A percentile compares a stretch with the other conserved stretches of the same genome.
Conservation (phyloP, 1,140 invertebrate species). For the Gryon sp. region DNA sequence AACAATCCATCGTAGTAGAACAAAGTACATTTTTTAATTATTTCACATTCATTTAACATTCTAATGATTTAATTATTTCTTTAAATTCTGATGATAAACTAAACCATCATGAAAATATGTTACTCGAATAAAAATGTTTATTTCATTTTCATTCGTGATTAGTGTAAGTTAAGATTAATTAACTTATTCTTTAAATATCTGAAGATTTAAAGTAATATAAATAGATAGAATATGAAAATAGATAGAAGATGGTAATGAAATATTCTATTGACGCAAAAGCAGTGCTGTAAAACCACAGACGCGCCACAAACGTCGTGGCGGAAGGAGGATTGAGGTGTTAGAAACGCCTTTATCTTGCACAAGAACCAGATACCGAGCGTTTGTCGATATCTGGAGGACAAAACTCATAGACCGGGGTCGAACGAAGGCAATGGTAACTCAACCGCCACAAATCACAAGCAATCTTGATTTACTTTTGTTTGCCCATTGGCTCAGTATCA, state of each 20-base stretch:
- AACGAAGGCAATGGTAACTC: constrained; percentile 60
- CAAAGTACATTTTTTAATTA: neutral
- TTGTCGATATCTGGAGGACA: constrained; percentile 67
- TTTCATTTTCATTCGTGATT: neutral
- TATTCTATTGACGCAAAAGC: constrained; percentile 44
- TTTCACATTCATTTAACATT: neutral
- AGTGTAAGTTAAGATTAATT: too few relatives aligned
- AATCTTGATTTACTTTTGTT: constrained; percentile 78
- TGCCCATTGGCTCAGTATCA: constrained; percentile 74
- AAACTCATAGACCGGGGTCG: constrained; percentile 66
- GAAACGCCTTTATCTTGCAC: constrained; percentile 69
- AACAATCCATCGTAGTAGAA: too few relatives aligned
- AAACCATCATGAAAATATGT: too few relatives aligned
- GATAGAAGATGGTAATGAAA: constrained; percentile 54
- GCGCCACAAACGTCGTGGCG: constrained; percentile 48
- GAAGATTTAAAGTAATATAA: too few relatives aligned
- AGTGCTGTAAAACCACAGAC: constrained; percentile 31
- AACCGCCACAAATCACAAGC: constrained; percentile 73
- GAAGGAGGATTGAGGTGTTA: constrained; percentile 58
- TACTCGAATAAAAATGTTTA: too few relatives aligned
- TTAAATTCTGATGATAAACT: neutral
- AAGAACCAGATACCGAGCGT: constrained; percentile 68
- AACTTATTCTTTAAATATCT: too few relatives aligned
- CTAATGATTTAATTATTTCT: neutral
- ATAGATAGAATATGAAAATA: constrained; percentile 54